Evolutionary conservation across 2,113 vertebrate genomes (phyloP), one percentile per base, ranked within the genome.

Genomic region (Puma concolor): DNA sequence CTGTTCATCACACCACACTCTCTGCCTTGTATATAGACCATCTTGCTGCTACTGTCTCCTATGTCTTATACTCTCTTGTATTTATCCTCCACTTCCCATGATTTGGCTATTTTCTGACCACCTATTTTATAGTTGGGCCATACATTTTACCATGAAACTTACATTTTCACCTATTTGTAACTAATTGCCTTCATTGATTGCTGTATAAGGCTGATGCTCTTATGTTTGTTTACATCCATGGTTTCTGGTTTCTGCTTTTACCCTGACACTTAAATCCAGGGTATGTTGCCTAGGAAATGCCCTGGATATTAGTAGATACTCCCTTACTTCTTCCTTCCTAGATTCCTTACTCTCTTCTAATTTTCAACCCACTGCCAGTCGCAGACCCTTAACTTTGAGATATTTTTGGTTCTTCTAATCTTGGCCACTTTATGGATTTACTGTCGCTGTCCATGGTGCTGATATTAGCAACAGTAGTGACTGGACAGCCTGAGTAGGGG

Each of bases 381-480:
- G 17, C 48, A 89, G 41, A 83, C 14, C 13, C 38, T 87, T 81
- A 63, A 64, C 16, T 95, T 76, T 48, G 44, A 50, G 10, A 13
- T 66, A 87, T 87, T 93, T 97, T 86, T 11, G 67, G 50, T 27
- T 69, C 52, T 79, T 89, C 10, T 41, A 14, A 54, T 67, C 52
- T 27, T 2, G 7, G 48, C 3, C 31, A 9, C 27, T 11, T 14
- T 33, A 5, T 17, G 12, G 77, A 48, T 8, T 95, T 29, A 0
- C 21, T 83, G 95, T 57, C 3, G 48, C 96, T 97, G 95, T 94
- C 97, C 93, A 0, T 93, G 96, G 98, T 98, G 19, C 97, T 97
- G 96, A 97, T 27, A 1, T 38, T 23, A 66, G 19, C 77, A 15
- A n/a, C 33, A 13, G 4, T 4, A 0, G 29, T 2, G 0, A 13